Percentiles rank a stretch among this genome's conserved stretches.
These are phyloP conservation scores for Ptyas mucosa DNA, from an alignment of 2,113 vertebrate genomes.

Conservation along the genomic window DNA sequence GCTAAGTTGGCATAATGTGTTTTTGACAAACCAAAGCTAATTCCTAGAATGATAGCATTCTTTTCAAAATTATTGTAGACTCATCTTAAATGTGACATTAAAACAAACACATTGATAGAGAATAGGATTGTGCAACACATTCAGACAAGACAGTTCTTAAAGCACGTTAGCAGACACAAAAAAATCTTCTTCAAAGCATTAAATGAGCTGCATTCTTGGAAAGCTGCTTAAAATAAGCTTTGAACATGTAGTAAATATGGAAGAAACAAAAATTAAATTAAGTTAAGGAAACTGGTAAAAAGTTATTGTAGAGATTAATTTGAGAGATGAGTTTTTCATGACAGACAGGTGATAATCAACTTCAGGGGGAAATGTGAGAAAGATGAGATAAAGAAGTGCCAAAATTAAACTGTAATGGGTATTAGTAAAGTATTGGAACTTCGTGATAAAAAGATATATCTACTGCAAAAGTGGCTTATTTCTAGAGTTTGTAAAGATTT, in stretches of 20 bases:
- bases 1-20: not conserved
- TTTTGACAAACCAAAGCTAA: not conserved
- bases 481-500: not conserved
- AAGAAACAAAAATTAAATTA: not conserved
- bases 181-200: not conserved
- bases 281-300: not conserved
- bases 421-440: not conserved
- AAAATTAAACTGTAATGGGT: not conserved
- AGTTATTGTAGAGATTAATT: not conserved
- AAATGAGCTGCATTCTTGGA: not conserved
- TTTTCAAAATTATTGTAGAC: not conserved
- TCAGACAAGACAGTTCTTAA: not conserved
- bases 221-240: not conserved
- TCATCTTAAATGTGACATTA: conserved; percentile 29
- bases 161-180: not conserved
- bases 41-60: not conserved
- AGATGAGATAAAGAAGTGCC: not conserved
- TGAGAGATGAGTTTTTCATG: not conserved
- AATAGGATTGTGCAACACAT: not conserved
- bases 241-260: not conserved
- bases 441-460: not conserved
- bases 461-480: not conserved
- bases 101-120: conserved; percentile 14
- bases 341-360: not conserved
- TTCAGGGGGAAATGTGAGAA: not conserved